These are phyloP conservation scores for Hydractinia echinata DNA, from an alignment of 30 jellyfish, hydroid and myxozoan species.

Conservation along the genomic window DNA sequence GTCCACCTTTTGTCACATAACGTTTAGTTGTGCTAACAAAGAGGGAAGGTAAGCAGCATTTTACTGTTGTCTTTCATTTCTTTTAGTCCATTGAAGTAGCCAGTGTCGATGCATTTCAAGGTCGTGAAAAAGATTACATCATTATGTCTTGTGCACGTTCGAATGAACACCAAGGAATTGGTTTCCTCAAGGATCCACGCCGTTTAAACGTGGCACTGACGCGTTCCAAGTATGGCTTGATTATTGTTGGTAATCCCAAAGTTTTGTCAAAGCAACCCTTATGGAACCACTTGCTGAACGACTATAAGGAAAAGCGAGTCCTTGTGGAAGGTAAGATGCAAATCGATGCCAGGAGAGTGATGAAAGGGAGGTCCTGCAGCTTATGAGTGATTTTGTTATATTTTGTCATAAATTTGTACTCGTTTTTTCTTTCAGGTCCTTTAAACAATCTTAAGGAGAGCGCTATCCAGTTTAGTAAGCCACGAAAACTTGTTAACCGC, in stretches of 20 bases:
- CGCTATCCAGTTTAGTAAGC: slow-evolving; percentile 95
- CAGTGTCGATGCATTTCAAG: slow-evolving; percentile 99
- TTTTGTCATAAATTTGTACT: neutral
- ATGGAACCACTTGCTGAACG: slow-evolving; percentile 95
- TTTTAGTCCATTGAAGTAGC: slow-evolving; percentile 95
- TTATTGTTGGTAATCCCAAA: slow-evolving; percentile 96
- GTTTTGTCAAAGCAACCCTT: slow-evolving; percentile 93
- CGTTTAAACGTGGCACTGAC: slow-evolving; percentile 97
- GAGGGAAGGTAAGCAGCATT: neutral
- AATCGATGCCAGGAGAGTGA: neutral
- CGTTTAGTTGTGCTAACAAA: too few relatives aligned
- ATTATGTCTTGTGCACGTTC: slow-evolving; percentile 99
- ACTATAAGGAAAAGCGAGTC: slow-evolving; percentile 89
- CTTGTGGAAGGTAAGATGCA: slow-evolving; percentile 85
- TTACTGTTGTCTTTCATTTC: neutral
- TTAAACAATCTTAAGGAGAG: slow-evolving; percentile 90
- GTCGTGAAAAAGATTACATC: slow-evolving; percentile 98
- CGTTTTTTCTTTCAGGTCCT: slow-evolving; percentile 60
- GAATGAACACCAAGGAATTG: slow-evolving; percentile 99
- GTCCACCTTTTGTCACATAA: too few relatives aligned
- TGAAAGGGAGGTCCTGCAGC: neutral
- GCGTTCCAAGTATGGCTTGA: slow-evolving; percentile 94
- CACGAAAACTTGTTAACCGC: slow-evolving; percentile 86
- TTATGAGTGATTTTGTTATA: neutral
- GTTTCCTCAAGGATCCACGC: slow-evolving; percentile 97